Evolutionary conservation across 2,888 invertebrate genomes (phyloP).

Genomic region (Drosophila greeni): DNA sequence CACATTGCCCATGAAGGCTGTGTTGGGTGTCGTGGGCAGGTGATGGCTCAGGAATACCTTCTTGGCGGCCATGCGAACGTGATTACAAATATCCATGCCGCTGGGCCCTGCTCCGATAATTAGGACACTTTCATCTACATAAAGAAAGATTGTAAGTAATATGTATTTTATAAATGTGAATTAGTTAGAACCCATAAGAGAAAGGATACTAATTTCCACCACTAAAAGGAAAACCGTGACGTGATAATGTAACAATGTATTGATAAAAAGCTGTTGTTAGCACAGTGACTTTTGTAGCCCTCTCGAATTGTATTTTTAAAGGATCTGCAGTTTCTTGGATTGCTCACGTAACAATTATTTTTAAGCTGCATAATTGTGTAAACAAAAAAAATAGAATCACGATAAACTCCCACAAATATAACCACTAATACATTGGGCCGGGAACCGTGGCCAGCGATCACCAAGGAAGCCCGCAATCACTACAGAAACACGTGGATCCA

Average conservation of each 20-base stretch:
- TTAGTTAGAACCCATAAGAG: neutral
- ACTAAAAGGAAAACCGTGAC: too few relatives aligned
- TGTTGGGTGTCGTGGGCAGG: constrained; percentile 79
- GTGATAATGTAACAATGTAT: too few relatives aligned
- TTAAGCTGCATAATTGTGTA: neutral
- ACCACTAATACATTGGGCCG: neutral
- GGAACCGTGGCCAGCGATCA: neutral
- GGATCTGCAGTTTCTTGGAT: neutral
- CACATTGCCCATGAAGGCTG: constrained; percentile 84
- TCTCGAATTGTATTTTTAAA: neutral
- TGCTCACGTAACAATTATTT: neutral
- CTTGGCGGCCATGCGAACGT: constrained; percentile 82
- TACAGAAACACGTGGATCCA: constrained; percentile 37
- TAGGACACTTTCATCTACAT: constrained; percentile 83
- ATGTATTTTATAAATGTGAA: neutral
- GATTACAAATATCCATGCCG: constrained; percentile 87
- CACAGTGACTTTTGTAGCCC: neutral
- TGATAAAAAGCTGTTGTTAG: too few relatives aligned
- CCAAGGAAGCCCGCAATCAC: constrained; percentile 14
- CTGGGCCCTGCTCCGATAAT: constrained; percentile 93
- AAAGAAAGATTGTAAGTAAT: neutral
- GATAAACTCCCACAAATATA: neutral
- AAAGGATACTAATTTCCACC: too few relatives aligned
- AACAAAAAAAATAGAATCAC: neutral
- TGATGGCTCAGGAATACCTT: constrained; percentile 86